phyloP scores from a whole-genome alignment of 2,888 invertebrate species.

The Xanthorhoe spadicearia region DNA sequence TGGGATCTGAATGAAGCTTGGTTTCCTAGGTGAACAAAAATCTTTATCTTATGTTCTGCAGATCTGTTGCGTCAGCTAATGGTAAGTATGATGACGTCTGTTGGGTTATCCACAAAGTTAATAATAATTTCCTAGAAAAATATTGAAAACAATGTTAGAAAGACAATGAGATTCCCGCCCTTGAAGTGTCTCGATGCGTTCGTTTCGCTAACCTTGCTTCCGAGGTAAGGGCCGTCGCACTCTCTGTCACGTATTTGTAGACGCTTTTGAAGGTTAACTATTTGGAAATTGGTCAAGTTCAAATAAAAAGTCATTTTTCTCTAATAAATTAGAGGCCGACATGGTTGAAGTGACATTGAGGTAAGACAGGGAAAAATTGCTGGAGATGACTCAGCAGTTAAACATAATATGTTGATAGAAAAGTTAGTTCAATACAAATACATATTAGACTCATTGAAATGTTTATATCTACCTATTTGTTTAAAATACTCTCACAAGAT shows the following conservation, averaged over 20 bases:
- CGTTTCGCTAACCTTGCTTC: slow-evolving; percentile 38
- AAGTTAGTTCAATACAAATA: too few species aligned
- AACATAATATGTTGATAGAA: too few species aligned
- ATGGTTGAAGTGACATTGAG: not conserved
- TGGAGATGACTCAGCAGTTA: too few species aligned
- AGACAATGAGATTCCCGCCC: slow-evolving; percentile 16
- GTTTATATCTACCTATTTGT: too few species aligned
- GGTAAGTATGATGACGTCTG: too few species aligned
- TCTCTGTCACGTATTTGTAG: slow-evolving; percentile 43
- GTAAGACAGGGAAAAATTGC: not conserved
- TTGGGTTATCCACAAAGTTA: not conserved
- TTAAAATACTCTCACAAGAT: too few species aligned
- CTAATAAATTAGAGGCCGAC: slow-evolving; percentile 9
- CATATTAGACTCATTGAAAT: too few species aligned
- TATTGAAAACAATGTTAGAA: slow-evolving; percentile 7
- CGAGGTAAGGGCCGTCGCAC: slow-evolving; percentile 51
- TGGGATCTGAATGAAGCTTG: too few species aligned
- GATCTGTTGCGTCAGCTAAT: too few species aligned
- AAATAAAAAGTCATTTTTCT: slow-evolving; percentile 4
- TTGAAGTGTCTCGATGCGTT: slow-evolving; percentile 33
- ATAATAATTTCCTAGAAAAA: not conserved
- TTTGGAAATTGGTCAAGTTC: slow-evolving; percentile 34
- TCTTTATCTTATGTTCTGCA: not conserved
- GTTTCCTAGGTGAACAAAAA: not conserved
- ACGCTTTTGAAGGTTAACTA: slow-evolving; percentile 33